Evolutionary conservation across 1,140 invertebrate species (phyloP), one percentile per base, ranked within the genome.

Genomic region (Xylocopa sonorina): DNA sequence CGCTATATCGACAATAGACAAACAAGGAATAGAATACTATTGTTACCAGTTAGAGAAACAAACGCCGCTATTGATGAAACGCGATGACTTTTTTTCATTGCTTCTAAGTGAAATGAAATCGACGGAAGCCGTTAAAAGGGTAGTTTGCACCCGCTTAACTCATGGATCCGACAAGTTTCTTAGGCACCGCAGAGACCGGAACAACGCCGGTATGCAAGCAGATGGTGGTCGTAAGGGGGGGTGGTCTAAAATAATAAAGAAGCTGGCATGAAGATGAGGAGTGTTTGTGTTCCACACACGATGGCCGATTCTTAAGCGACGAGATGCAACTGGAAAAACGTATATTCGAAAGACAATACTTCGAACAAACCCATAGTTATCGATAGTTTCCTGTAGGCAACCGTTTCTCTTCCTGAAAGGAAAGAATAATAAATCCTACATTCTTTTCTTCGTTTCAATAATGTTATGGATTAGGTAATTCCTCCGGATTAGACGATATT

Each of bases 231-330:
- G 67, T 87, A 88, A 89, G 77, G 81, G 84, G 85, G 85, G 86
- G 72, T 87, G 75, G 84, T 88, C 83, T 91, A 88, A 90, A 91
- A 91, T 90, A 91, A 91, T 91, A 92, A 92, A 92, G 88, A 89
- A 77, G 78, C 69, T 69, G 60, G 53, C 63, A 86, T 46, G 86
- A 84, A 85, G 82, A 83, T 73, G 53, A 62, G 68, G 79, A 84
- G 69, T 91, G 89, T 91, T 90, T 91, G 88, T 90, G 82, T 90
- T 90, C 84, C 79, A 89, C 85, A 81, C 69, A 74, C 72, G 84
- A 88, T 78, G 83, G 79, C 57, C 84, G 85, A 88, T 88, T 83
- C 78, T 72, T 75, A 85, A 84, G 85, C 85, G 89, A 91, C 82
- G 75, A 77, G 55, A 34, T 60, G 73, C 90, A 90, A 89, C 88